Percentiles rank a stretch among this genome's conserved stretches.
Conservation (phyloP, 2,797 vertebrate species). For the Pseudocheirus occidentalis region DNA sequence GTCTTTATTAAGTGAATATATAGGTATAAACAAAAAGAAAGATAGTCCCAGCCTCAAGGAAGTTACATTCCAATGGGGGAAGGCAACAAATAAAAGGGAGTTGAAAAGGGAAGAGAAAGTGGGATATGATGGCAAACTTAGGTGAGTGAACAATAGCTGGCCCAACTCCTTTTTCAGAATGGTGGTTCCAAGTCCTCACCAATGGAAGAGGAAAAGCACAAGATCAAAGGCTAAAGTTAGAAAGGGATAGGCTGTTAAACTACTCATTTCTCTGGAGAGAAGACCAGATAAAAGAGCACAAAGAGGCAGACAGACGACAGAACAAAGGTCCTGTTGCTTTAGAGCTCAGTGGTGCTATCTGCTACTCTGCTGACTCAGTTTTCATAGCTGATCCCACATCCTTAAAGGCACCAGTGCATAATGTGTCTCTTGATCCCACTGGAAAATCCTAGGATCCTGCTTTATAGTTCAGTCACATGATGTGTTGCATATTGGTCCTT, state of each 20-base stretch:
- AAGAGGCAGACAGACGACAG: background rate
- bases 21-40: background rate
- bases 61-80: background rate
- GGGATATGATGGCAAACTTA: background rate
- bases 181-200: too few relatives aligned
- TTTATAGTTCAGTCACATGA: too few relatives aligned
- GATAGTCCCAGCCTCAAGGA: background rate
- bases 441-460: too few relatives aligned
- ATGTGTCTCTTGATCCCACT: too few relatives aligned
- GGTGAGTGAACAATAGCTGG: background rate
- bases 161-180: background rate
- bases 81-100: background rate
- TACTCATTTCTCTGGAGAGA: background rate
- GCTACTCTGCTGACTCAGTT: background rate
- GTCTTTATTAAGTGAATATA: background rate
- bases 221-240: background rate
- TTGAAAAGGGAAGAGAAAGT: background rate
- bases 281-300: background rate
- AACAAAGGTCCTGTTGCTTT: background rate
- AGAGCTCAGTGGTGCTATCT: background rate
- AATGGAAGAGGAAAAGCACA: background rate
- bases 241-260: background rate
- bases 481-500: background rate
- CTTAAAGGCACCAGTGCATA: background rate
- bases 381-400: background rate